Conservation (phyloP, 2,888 invertebrate species). For the Leucoptera coffeella region DNA sequence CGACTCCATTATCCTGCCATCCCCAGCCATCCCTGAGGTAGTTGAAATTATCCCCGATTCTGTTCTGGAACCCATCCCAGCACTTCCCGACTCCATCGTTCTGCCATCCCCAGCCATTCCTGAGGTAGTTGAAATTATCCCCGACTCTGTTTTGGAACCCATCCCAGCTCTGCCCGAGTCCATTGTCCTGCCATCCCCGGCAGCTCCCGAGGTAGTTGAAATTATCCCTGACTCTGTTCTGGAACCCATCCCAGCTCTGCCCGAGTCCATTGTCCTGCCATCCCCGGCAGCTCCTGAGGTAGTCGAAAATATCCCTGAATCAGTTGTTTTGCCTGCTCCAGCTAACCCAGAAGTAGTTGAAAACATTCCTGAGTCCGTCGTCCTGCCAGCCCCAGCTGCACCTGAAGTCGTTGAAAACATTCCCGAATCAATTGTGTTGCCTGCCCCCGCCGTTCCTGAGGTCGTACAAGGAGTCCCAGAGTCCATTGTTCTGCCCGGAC, state of each 20-base stretch:
- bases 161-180: background rate
- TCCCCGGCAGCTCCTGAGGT: background rate
- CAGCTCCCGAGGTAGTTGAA: background rate
- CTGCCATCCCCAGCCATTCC: slow-evolving; percentile 1
- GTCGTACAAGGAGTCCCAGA: too few relatives aligned
- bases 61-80: background rate
- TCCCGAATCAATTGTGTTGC: background rate
- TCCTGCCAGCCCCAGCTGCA: slow-evolving; percentile 4
- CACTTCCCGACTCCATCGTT: slow-evolving; percentile 3
- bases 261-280: too few relatives aligned
- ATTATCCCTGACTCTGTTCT: background rate
- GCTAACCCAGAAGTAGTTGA: too few relatives aligned
- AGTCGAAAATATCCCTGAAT: too few relatives aligned
- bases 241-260: background rate
- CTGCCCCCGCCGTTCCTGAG: background rate
- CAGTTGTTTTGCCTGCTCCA: too few relatives aligned
- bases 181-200: background rate
- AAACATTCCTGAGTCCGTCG: slow-evolving; percentile 1
- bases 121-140: background rate
- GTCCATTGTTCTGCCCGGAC: background rate
- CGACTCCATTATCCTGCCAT: background rate
- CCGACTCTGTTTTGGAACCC: background rate
- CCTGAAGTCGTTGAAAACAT: background rate
- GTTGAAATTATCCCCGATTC: background rate
- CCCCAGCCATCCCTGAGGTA: background rate